A percentile compares a stretch with the other conserved stretches of the same genome.
phyloP scores from a whole-genome alignment of 2,113 vertebrate genomes.

The Gymnorhina tibicen region DNA sequence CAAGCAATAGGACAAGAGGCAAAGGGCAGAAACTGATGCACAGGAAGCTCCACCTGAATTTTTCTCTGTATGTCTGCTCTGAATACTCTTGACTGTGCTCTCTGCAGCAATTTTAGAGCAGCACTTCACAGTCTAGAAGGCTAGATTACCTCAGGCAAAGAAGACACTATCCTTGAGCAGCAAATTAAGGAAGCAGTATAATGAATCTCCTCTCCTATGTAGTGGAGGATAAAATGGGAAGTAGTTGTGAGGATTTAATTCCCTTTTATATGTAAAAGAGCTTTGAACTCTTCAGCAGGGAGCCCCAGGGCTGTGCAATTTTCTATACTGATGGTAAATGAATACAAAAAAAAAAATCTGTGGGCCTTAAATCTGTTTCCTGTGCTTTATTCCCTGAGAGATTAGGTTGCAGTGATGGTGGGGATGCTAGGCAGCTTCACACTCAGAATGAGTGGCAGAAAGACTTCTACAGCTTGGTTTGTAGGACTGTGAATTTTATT shows the following conservation, averaged over 20 bases:
- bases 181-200: not conserved
- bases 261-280: not conserved
- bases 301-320: not conserved
- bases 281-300: not conserved
- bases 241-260: constrained; percentile 25
- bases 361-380: not conserved
- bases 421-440: not conserved
- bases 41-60: not conserved
- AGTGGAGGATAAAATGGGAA: not conserved
- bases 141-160: not conserved
- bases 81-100: not conserved
- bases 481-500: not conserved
- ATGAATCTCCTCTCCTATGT: not conserved
- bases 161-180: not conserved
- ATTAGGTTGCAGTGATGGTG: not conserved
- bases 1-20: not conserved
- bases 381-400: not conserved
- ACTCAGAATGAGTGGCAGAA: not conserved
- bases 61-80: not conserved
- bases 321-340: not conserved
- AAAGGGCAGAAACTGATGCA: not conserved
- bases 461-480: not conserved
- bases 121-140: not conserved
- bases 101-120: not conserved
- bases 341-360: not conserved